These are phyloP conservation scores for Myrmecophaga tridactyla DNA, from an alignment of 2,113 vertebrate genomes.

Conservation along the genomic window DNA sequence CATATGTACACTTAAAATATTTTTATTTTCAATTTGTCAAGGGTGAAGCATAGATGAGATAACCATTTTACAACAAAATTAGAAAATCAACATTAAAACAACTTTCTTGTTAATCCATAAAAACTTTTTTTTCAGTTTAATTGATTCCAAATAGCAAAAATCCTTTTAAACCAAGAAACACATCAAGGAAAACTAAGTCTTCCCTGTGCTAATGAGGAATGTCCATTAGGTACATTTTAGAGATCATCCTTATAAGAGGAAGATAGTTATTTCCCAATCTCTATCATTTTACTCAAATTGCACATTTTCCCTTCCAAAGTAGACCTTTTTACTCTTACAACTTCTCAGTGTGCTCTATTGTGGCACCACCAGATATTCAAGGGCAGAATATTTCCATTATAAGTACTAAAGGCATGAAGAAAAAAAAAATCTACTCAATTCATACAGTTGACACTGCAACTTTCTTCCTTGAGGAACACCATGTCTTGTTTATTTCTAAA, in stretches of 20 bases:
- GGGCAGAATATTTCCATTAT: neutral
- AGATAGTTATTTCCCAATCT: neutral
- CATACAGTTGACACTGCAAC: neutral
- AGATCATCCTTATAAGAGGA: neutral
- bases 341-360: neutral
- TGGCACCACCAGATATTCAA: neutral
- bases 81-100: conserved; percentile 61
- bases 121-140: conserved; percentile 50
- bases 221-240: neutral
- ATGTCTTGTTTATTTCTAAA: neutral
- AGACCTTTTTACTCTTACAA: neutral
- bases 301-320: neutral
- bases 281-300: neutral
- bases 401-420: neutral
- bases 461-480: neutral
- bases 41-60: conserved; percentile 60
- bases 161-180: conserved; percentile 36
- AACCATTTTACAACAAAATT: conserved; percentile 51
- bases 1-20: conserved; percentile 65
- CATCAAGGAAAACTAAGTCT: neutral
- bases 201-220: neutral
- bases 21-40: conserved; percentile 41
- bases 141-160: conserved; percentile 48
- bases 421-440: neutral
- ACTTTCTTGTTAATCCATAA: conserved; percentile 55